Percentiles rank a stretch among this genome's conserved stretches.
These are phyloP conservation scores for Parnassius glacialis DNA, from an alignment of 2,888 invertebrate species.

Conservation along the genomic window DNA sequence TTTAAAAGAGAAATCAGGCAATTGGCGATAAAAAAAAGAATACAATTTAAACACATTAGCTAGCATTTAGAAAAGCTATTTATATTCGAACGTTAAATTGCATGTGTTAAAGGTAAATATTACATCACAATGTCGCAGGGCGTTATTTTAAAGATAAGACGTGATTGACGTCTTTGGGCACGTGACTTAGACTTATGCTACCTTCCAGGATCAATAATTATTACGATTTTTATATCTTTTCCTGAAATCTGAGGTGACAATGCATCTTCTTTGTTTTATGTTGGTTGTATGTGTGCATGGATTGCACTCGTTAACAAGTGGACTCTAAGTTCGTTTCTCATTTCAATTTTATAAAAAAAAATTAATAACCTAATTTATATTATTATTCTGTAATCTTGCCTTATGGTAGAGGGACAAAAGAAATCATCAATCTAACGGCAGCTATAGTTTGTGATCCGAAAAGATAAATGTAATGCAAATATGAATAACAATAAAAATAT, in stretches of 20 bases:
- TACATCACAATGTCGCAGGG: slow-evolving; percentile 4
- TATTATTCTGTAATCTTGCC: too few species aligned
- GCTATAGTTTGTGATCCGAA: too few species aligned
- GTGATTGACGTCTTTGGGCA: slow-evolving; percentile 16
- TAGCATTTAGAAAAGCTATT: slow-evolving; percentile 3
- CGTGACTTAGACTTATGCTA: slow-evolving; percentile 18
- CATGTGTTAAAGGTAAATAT: slow-evolving; percentile 13
- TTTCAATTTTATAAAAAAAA: too few species aligned
- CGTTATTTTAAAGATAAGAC: slow-evolving; percentile 15
- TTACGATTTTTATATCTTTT: slow-evolving; percentile 13
- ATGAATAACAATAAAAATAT: too few species aligned
- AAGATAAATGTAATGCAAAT: too few species aligned
- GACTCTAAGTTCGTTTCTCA: too few species aligned
- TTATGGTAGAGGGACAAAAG: too few species aligned
- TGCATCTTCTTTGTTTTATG: too few species aligned
- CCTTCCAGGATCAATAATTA: slow-evolving; percentile 9
- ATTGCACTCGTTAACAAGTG: too few species aligned
- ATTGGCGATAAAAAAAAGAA: slow-evolving; percentile 9
- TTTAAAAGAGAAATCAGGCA: neutral
- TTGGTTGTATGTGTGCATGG: too few species aligned
- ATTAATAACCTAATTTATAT: too few species aligned
- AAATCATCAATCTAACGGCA: too few species aligned
- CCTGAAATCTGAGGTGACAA: slow-evolving; percentile 1
- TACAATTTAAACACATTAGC: slow-evolving; percentile 14
- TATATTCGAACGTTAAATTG: slow-evolving; percentile 18